phyloP scores from a whole-genome alignment of 2,888 invertebrate genomes.

The Coelogynopora nodosa region DNA sequence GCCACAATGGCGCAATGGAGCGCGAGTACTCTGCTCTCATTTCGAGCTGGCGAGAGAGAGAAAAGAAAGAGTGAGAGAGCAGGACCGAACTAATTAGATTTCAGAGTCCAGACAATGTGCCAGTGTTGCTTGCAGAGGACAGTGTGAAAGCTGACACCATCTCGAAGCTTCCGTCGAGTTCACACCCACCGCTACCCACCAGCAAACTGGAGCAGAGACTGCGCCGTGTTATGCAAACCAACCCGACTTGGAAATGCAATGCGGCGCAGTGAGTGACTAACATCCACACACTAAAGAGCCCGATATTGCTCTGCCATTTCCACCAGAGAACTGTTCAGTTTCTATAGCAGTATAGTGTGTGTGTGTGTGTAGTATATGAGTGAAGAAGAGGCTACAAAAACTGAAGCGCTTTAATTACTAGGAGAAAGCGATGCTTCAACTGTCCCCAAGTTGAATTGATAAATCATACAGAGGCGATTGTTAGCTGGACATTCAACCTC shows the following conservation, averaged over 20 bases:
- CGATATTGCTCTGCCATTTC: neutral
- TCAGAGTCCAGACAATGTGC: slow-evolving; percentile 16
- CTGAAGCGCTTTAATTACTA: slow-evolving; percentile 20
- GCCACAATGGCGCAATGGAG: neutral
- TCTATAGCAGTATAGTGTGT: neutral
- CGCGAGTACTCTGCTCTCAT: neutral
- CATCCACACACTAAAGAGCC: neutral
- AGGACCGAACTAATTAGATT: slow-evolving; percentile 26
- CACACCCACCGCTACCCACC: slow-evolving; percentile 10
- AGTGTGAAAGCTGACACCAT: slow-evolving; percentile 24
- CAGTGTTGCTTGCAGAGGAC: neutral
- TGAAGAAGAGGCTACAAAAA: neutral
- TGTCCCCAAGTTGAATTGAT: slow-evolving; percentile 10
- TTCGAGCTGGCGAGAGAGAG: neutral
- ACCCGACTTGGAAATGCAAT: neutral
- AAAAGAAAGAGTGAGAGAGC: neutral
- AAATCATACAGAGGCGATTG: slow-evolving; percentile 18
- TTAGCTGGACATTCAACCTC: neutral
- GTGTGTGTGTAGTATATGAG: too few species aligned
- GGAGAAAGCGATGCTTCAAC: neutral
- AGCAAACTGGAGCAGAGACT: too few species aligned
- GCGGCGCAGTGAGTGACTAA: neutral
- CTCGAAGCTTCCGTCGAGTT: neutral
- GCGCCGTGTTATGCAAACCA: neutral
- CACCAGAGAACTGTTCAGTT: neutral